Evolutionary conservation across 2,888 invertebrate species (phyloP), one percentile per base, ranked within the genome.

Genomic region (Chalcosyrphus nemorum): DNA sequence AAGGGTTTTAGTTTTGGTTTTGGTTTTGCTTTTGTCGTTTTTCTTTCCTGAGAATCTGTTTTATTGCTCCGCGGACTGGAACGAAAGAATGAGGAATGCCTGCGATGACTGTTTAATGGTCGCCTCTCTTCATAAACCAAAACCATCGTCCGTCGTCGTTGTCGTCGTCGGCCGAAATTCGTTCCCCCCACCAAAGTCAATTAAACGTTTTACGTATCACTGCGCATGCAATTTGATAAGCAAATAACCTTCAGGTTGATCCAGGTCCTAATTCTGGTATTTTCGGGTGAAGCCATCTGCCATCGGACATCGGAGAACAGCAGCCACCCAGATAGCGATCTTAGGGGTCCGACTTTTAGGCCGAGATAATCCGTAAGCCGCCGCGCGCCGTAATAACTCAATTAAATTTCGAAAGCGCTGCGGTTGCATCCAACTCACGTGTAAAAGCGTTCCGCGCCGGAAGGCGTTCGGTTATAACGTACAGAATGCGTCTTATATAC

Each of bases 281-380:
- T 43, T 43, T 45, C 19, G 45, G 47, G 70, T 1, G 17, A 21
- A 74, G 35, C 78, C 82, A 78, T 82, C 82, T 82, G 82, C 35
- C 11, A 24, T 24, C 24, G 2, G 59, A n/a, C n/a, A n/a, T n/a
- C n/a, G n/a, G n/a, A n/a, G n/a, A 61, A 78, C 78, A 56, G 82
- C 82, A 82, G 82, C 82, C 82, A 82, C 78, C 78, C 82, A 78
- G 82, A 82, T 82, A 78, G 72, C 72, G n/a, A 82, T 82, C 78
- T 72, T 4, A n/a, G 47, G 19, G 3, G 24, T 24, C 9, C 1
- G 61, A 52, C 17, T 75, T 56, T 75, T 27, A n/a, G 61, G 61
- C 50, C 15, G 27, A 63, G 82, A 82, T 82, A 59, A 82, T 78
- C 78, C 78, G 61, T 56, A 59, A 71, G 32, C 61, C 32, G 29